phyloP scores from a whole-genome alignment of 92 coral and sea anemone species.

The Palythoa caribaeorum region DNA sequence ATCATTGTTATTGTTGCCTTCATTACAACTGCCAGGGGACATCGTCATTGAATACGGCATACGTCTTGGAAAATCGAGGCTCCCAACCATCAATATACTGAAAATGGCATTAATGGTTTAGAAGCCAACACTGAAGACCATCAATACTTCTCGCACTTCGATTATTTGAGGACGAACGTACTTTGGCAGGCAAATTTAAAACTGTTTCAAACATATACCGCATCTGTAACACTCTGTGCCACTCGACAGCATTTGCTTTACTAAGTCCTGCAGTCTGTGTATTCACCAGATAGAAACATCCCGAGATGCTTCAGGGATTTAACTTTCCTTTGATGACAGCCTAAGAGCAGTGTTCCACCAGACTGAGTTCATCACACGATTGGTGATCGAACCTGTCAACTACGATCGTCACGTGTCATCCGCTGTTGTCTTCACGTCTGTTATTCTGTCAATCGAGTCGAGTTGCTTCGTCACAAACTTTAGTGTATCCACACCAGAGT shows the following conservation, averaged over 20 bases:
- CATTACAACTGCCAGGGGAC: background rate
- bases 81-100: too few relatives aligned
- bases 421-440: slow-evolving; percentile 62
- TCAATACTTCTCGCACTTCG: too few relatives aligned
- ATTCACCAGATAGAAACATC: too few relatives aligned
- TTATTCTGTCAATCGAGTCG: slow-evolving; percentile 93
- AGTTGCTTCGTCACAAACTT: slow-evolving; percentile 88
- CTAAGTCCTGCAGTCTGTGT: too few relatives aligned
- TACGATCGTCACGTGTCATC: slow-evolving; percentile 22
- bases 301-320: too few relatives aligned
- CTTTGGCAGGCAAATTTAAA: too few relatives aligned
- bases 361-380: background rate
- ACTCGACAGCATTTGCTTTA: too few relatives aligned
- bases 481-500: slow-evolving; percentile 89
- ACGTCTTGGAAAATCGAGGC: background rate
- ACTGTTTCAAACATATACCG: too few relatives aligned
- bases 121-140: too few relatives aligned
- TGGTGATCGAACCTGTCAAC: background rate
- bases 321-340: background rate
- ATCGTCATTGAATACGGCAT: background rate
- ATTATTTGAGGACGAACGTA: too few relatives aligned
- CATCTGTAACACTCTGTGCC: too few relatives aligned
- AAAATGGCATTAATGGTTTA: too few relatives aligned
- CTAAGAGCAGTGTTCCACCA: background rate
- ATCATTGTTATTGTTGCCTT: background rate